phyloP scores from a whole-genome alignment of 2,113 vertebrate species.

The Pantherophis guttatus region DNA sequence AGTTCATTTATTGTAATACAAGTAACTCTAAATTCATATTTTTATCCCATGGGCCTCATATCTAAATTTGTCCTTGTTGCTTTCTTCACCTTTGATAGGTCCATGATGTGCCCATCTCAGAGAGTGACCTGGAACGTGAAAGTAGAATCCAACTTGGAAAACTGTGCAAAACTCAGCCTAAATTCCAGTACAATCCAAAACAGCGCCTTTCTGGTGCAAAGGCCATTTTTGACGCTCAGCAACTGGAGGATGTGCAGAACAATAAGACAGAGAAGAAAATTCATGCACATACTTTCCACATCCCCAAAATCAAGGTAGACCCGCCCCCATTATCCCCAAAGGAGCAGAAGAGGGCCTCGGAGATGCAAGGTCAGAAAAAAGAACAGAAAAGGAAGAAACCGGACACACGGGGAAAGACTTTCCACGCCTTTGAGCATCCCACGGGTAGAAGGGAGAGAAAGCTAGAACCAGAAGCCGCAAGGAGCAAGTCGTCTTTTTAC shows the following conservation, averaged over 20 bases:
- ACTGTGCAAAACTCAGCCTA: constrained; percentile 70
- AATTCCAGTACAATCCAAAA: constrained; percentile 74
- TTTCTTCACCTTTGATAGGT: constrained; percentile 67
- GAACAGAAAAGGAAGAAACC: constrained; percentile 69
- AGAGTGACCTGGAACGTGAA: constrained; percentile 74
- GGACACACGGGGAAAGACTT: constrained; percentile 77
- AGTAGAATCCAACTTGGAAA: constrained; percentile 71
- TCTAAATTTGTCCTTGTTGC: background rate
- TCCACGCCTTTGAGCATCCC: constrained; percentile 63
- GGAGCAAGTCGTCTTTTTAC: constrained; percentile 64
- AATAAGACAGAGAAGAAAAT: constrained; percentile 46
- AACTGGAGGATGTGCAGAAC: constrained; percentile 51
- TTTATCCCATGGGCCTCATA: background rate
- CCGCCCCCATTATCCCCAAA: constrained; percentile 62
- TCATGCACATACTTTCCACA: constrained; percentile 42
- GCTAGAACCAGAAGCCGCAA: constrained; percentile 20
- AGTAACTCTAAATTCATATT: background rate
- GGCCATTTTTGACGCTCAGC: constrained; percentile 71
- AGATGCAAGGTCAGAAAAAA: constrained; percentile 62
- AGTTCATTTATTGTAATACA: background rate
- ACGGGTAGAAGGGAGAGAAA: background rate
- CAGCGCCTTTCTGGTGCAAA: constrained; percentile 75
- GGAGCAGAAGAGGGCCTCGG: constrained; percentile 56
- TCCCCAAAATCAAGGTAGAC: constrained; percentile 70
- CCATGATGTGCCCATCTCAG: constrained; percentile 74